phyloP scores from a whole-genome alignment of 2,113 vertebrate genomes.

The Entelurus aequoreus region DNA sequence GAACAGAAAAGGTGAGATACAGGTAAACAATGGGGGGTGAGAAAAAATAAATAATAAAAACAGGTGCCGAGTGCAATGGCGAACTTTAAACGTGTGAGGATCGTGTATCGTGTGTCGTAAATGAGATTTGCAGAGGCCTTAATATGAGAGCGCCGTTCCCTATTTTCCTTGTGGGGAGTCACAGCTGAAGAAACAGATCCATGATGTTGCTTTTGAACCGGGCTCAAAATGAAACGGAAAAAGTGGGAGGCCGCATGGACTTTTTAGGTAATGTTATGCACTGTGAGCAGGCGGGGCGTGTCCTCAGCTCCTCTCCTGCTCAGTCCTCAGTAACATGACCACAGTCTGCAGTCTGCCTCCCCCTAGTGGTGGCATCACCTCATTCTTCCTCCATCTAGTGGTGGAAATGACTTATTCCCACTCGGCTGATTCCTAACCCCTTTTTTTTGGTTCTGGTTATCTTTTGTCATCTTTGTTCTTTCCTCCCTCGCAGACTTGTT shows the following conservation, averaged over 20 bases:
- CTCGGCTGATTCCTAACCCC: too few species aligned
- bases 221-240: slow-evolving; percentile 28
- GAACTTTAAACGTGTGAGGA: neutral
- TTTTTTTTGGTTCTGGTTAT: neutral
- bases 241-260: slow-evolving; percentile 25
- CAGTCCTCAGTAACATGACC: slow-evolving; percentile 25
- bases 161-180: slow-evolving; percentile 6
- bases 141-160: slow-evolving; percentile 11
- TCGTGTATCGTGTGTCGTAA: slow-evolving; percentile 4
- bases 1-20: too few species aligned
- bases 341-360: slow-evolving; percentile 16
- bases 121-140: slow-evolving; percentile 34
- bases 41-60: too few species aligned
- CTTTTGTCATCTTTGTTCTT: slow-evolving; percentile 2
- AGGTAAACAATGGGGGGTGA: too few species aligned
- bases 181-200: slow-evolving; percentile 18
- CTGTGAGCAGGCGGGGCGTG: slow-evolving; percentile 32
- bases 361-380: slow-evolving; percentile 41
- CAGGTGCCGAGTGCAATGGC: neutral
- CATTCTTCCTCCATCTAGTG: slow-evolving; percentile 49
- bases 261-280: slow-evolving; percentile 57
- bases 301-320: slow-evolving; percentile 38
- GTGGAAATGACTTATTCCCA: neutral
- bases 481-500: slow-evolving; percentile 15
- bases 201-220: slow-evolving; percentile 34